Evolutionary conservation across 2,797 vertebrate genomes (phyloP).

Genomic region (Meriones psammophilus): DNA sequence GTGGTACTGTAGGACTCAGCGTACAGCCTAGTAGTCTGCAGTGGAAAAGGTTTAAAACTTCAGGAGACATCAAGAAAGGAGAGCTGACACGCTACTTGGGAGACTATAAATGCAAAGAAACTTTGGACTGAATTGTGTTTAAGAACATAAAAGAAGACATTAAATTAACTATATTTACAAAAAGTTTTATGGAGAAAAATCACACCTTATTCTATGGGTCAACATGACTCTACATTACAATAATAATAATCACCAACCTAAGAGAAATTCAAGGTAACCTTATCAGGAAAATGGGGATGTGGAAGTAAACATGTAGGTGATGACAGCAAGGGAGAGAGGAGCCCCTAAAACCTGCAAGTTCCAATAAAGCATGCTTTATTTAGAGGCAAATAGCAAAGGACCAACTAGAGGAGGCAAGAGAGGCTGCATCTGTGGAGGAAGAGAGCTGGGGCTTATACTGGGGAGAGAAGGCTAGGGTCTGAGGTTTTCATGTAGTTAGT

Average conservation of each 20-base stretch:
- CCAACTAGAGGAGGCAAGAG: background rate
- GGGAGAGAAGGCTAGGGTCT: background rate
- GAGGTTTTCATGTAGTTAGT: background rate
- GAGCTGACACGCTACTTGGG: background rate
- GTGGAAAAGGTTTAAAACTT: background rate
- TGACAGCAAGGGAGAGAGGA: background rate
- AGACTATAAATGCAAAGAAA: background rate
- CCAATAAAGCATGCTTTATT: background rate
- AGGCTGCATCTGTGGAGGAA: background rate
- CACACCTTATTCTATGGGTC: background rate
- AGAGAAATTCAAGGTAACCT: constrained; percentile 13
- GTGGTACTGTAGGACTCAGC: background rate
- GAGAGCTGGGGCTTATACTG: background rate
- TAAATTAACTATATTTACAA: background rate
- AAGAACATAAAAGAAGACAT: background rate
- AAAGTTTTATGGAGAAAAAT: background rate
- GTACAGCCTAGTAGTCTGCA: background rate
- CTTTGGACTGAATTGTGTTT: constrained; percentile 2
- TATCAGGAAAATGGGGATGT: background rate
- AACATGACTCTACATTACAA: background rate
- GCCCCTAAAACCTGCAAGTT: background rate
- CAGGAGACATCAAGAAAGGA: background rate
- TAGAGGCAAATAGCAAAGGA: constrained; percentile 2
- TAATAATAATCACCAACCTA: background rate
- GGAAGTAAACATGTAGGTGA: background rate